Percentiles rank a stretch among this genome's conserved stretches.
phyloP scores from a whole-genome alignment of 1,140 invertebrate genomes.

The Subanguina moxae region DNA sequence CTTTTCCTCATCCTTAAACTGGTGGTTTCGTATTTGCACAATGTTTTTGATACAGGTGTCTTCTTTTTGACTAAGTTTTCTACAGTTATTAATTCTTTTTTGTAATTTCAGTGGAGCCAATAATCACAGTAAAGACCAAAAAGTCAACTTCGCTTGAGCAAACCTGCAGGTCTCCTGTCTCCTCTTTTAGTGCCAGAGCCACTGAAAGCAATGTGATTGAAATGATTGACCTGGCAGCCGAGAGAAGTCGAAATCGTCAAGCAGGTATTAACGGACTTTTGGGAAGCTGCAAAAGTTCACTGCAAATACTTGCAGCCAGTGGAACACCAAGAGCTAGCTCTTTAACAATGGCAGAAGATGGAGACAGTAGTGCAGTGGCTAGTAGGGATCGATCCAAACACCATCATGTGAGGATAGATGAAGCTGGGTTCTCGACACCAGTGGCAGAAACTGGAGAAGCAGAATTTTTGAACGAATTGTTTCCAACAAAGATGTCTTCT shows the following conservation, averaged over 20 bases:
- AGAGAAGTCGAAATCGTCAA: slow-evolving; percentile 14
- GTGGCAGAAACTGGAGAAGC: neutral
- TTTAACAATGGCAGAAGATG: too few relatives aligned
- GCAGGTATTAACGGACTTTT: neutral
- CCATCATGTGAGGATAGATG: neutral
- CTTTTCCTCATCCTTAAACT: slow-evolving; percentile 80
- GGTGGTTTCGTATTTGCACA: slow-evolving; percentile 83
- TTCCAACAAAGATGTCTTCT: slow-evolving; percentile 1
- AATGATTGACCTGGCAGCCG: slow-evolving; percentile 33
- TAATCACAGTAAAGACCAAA: slow-evolving; percentile 22
- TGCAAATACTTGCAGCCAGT: too few relatives aligned
- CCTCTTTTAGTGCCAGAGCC: slow-evolving; percentile 31
- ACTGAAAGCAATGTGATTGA: slow-evolving; percentile 37
- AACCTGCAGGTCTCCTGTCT: slow-evolving; percentile 17
- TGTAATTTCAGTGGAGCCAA: slow-evolving; percentile 21
- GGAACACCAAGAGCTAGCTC: too few relatives aligned
- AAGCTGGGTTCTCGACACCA: neutral
- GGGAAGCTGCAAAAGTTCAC: neutral
- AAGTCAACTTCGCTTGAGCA: slow-evolving; percentile 21
- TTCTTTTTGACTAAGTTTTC: slow-evolving; percentile 64
- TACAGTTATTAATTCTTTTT: neutral
- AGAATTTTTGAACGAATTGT: neutral
- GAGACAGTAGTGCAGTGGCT: too few relatives aligned
- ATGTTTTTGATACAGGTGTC: slow-evolving; percentile 89
- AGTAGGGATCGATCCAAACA: neutral